Conservation (phyloP, 1,140 invertebrate species). For the Drosophila ogumai region DNA sequence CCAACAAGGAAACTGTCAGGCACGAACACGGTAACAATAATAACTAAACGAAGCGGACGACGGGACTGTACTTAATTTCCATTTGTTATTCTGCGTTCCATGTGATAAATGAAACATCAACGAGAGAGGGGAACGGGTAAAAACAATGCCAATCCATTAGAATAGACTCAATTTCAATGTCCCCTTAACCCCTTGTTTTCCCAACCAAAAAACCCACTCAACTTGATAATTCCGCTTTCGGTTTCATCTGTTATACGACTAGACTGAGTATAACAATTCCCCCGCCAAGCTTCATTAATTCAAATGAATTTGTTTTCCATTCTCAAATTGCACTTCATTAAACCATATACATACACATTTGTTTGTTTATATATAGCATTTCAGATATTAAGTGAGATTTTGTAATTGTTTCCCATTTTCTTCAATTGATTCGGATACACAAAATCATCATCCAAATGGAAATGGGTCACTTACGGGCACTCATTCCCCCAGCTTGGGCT, state of each 20-base stretch:
- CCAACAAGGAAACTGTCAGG: constrained; percentile 75
- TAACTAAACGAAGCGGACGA: constrained; percentile 13
- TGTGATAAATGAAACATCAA: constrained; percentile 34
- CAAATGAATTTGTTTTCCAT: constrained; percentile 60
- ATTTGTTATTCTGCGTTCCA: constrained; percentile 35
- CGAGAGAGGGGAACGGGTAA: neutral
- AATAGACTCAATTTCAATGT: constrained; percentile 30
- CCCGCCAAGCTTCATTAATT: constrained; percentile 47
- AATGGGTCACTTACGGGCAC: constrained; percentile 53
- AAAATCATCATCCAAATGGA: constrained; percentile 58
- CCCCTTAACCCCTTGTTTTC: neutral
- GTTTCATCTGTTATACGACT: constrained; percentile 67
- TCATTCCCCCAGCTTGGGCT: neutral
- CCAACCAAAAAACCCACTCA: constrained; percentile 22
- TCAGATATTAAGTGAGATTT: constrained; percentile 45
- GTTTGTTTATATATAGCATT: constrained; percentile 10
- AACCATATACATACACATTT: neutral
- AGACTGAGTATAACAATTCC: constrained; percentile 40
- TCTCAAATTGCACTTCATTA: constrained; percentile 35
- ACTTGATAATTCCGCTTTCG: constrained; percentile 69
- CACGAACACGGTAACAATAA: constrained; percentile 41
- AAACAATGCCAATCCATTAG: constrained; percentile 51
- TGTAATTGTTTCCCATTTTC: constrained; percentile 52
- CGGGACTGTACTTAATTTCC: constrained; percentile 71
- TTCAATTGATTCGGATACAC: constrained; percentile 51